Percentiles rank a stretch among this genome's conserved stretches.
Conservation (phyloP, 2,888 invertebrate genomes). For the Nomada ferruginata region DNA sequence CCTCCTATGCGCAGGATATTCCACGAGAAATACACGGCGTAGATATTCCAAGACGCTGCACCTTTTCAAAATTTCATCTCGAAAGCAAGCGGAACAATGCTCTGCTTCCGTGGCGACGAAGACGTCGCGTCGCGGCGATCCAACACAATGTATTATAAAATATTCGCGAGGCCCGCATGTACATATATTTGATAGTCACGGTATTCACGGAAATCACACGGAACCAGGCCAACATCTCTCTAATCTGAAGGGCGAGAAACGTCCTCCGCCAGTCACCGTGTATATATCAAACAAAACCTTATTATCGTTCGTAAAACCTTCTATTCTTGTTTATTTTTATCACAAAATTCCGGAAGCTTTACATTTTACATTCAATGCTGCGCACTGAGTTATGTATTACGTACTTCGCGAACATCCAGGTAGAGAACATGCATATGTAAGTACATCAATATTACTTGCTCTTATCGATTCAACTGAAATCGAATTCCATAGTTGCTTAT, state of each 20-base stretch:
- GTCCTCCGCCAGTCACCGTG: background rate
- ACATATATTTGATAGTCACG: slow-evolving; percentile 15
- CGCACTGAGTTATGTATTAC: too few relatives aligned
- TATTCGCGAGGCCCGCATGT: slow-evolving; percentile 15
- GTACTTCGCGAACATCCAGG: too few relatives aligned
- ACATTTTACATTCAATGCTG: too few relatives aligned
- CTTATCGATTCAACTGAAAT: too few relatives aligned
- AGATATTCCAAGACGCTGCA: background rate
- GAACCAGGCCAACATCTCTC: background rate
- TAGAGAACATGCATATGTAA: too few relatives aligned
- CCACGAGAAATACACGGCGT: slow-evolving; percentile 27
- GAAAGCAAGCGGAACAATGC: slow-evolving; percentile 35
- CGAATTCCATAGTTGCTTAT: too few relatives aligned
- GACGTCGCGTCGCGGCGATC: slow-evolving; percentile 16
- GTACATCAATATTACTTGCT: too few relatives aligned
- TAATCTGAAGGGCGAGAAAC: slow-evolving; percentile 5
- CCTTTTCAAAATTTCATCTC: slow-evolving; percentile 56
- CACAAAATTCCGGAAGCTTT: too few relatives aligned
- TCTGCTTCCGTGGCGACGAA: slow-evolving; percentile 7
- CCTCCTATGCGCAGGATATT: slow-evolving; percentile 2
- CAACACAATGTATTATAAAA: slow-evolving; percentile 45
- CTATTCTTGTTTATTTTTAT: too few relatives aligned
- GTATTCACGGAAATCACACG: slow-evolving; percentile 26
- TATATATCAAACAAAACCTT: background rate
- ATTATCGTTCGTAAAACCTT: too few relatives aligned